A percentile compares a stretch with the other conserved stretches of the same genome.
Conservation (phyloP, 2,888 invertebrate species). For the Orchesella flavescens region DNA sequence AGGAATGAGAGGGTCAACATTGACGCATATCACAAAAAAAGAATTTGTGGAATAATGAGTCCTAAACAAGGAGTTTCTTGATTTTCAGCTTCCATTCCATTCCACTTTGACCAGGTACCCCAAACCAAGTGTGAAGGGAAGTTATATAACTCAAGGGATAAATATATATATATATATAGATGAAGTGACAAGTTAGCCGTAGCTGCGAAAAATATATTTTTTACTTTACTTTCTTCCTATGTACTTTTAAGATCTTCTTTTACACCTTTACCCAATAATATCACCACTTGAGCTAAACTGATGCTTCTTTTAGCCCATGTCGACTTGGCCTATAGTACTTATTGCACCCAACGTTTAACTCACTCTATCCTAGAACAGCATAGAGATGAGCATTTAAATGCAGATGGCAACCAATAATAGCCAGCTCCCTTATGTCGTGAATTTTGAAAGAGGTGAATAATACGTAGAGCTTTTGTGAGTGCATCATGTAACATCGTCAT, state of each 20-base stretch:
- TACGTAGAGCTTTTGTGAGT: constrained; percentile 22
- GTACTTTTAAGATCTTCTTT: not conserved
- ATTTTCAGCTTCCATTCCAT: not conserved
- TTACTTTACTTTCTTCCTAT: constrained; percentile 1
- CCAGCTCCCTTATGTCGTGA: not conserved
- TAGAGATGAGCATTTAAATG: not conserved
- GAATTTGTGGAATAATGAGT: not conserved
- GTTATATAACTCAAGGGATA: not conserved
- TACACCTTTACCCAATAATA: not conserved
- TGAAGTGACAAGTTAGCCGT: not conserved
- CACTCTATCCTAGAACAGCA: not conserved
- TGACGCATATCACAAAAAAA: constrained; percentile 34
- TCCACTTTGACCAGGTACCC: constrained; percentile 7
- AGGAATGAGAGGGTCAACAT: constrained; percentile 58
- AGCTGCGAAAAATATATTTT: not conserved
- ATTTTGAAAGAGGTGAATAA: constrained; percentile 30
- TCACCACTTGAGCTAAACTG: not conserved
- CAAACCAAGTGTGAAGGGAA: constrained; percentile 2
- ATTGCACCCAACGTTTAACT: constrained; percentile 6
- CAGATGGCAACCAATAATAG: not conserved
- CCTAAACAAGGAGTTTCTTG: constrained; percentile 12
- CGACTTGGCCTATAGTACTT: not conserved
- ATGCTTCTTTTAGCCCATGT: not conserved
- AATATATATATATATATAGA: not conserved
- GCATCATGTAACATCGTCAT: constrained; percentile 15